These are phyloP conservation scores for Petaurus breviceps DNA, from an alignment of 2,113 vertebrate species.

Conservation along the genomic window DNA sequence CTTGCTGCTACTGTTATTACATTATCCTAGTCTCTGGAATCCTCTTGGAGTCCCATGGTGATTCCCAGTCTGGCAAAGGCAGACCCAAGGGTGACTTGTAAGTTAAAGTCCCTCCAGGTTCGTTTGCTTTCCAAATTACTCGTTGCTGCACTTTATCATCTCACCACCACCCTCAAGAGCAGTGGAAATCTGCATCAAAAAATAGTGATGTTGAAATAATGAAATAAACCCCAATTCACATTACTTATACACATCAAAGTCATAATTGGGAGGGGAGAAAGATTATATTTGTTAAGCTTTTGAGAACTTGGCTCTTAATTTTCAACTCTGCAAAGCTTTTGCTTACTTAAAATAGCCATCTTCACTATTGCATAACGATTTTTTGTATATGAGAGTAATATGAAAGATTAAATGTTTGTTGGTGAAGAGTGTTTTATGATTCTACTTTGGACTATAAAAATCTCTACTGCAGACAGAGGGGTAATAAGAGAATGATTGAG, in stretches of 20 bases:
- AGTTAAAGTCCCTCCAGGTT: background rate
- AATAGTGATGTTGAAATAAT: constrained; percentile 64
- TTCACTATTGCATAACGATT: constrained; percentile 6
- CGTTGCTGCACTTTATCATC: background rate
- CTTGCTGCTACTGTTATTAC: background rate
- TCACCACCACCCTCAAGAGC: constrained; percentile 30
- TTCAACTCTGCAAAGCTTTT: constrained; percentile 52
- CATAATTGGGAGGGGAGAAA: constrained; percentile 39
- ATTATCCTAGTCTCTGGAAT: background rate
- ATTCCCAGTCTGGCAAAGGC: constrained; percentile 36
- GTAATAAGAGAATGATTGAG: constrained; percentile 46
- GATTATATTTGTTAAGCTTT: constrained; percentile 60
- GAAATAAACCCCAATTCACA: constrained; percentile 51
- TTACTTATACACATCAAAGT: constrained; percentile 23
- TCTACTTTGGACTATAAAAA: constrained; percentile 49
- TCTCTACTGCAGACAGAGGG: constrained; percentile 43
- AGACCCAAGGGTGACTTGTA: background rate
- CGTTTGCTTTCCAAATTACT: background rate
- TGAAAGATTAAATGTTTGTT: constrained; percentile 36
- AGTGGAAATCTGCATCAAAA: constrained; percentile 4
- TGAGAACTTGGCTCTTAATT: constrained; percentile 61
- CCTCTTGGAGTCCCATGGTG: constrained; percentile 14
- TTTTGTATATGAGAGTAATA: background rate
- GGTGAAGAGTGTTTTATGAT: constrained; percentile 37
- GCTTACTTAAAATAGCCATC: constrained; percentile 62